phyloP scores from a whole-genome alignment of 2,113 vertebrate species.

The Ciconia boyciana region DNA sequence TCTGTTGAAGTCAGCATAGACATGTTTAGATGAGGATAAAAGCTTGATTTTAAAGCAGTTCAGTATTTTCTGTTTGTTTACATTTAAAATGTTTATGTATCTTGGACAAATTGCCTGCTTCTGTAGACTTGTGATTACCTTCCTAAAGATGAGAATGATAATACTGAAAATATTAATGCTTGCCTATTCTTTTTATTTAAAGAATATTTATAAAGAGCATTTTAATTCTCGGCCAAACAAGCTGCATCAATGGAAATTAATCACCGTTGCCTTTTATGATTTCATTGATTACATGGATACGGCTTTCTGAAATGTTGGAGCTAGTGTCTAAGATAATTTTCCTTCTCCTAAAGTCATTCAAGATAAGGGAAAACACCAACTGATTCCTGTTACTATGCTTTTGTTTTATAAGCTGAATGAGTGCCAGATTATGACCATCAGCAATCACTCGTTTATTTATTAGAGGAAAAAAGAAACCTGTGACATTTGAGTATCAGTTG shows the following conservation, averaged over 20 bases:
- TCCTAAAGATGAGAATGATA: background rate
- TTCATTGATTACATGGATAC: background rate
- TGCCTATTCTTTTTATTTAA: background rate
- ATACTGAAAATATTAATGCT: background rate
- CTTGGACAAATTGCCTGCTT: background rate
- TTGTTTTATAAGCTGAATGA: background rate
- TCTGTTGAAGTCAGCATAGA: background rate
- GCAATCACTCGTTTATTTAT: background rate
- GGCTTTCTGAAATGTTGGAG: background rate
- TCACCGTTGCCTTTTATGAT: background rate
- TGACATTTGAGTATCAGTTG: background rate
- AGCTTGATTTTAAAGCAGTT: background rate
- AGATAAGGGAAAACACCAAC: background rate
- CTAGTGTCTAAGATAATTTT: background rate
- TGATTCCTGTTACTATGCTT: background rate
- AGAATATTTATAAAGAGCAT: background rate
- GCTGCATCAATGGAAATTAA: background rate
- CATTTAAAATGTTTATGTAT: background rate
- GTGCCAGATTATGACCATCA: background rate
- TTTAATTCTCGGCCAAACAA: background rate
- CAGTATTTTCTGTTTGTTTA: background rate
- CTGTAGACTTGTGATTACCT: background rate
- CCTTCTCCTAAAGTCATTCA: background rate
- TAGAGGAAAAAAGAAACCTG: background rate
- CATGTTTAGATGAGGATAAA: background rate